Evolutionary conservation across 2,888 invertebrate species (phyloP), one percentile per base, ranked within the genome.

Genomic region (Andrena marginata): DNA sequence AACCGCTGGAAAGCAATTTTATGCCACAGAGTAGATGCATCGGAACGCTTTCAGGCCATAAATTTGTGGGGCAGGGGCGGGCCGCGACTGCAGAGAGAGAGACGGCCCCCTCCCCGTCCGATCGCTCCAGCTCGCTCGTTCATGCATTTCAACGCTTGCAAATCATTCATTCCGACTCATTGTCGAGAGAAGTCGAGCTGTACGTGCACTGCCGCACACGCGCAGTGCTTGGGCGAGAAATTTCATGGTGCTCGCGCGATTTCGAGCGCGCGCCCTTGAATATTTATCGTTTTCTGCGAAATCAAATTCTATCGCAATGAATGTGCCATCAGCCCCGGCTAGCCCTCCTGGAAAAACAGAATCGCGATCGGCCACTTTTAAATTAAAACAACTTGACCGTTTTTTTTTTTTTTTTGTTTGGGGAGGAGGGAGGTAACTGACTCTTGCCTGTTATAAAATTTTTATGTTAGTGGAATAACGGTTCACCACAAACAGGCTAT

Each of bases 121-220:
- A 89, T 89, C 88, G 90, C 86, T 88, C 85, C 85, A 77, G 84
- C 77, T 84, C 87, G 90, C 84, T 86, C 89, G 87, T 87, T 89
- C 90, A 87, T 91, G 89, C 91, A 86, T 90, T 89, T 90, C 90
- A 91, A 84, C 89, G 88, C 87, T 90, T 87, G 88, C 88, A 88
- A 88, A 88, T 88, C 89, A 87, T 90, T 86, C 89, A 89, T 87
- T 91, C 89, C 82, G 85, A 86, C 88, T 88, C 89, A 90, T 90
- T 86, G 87, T 85, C 85, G 86, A 80, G 83, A 85, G 83, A 85
- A 87, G 85, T 85, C 79, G 84, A 64, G 80, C 87, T 89, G 82
- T 85, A 82, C 78, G 80, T 56, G 77, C 82, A 69, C 77, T 72
- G 78, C 74, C 89, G 80, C 80, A 76, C 68, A 29, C 33, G n/a